Evolutionary conservation across 2,113 vertebrate genomes (phyloP).

Genomic region (Chaetura pelagica): DNA sequence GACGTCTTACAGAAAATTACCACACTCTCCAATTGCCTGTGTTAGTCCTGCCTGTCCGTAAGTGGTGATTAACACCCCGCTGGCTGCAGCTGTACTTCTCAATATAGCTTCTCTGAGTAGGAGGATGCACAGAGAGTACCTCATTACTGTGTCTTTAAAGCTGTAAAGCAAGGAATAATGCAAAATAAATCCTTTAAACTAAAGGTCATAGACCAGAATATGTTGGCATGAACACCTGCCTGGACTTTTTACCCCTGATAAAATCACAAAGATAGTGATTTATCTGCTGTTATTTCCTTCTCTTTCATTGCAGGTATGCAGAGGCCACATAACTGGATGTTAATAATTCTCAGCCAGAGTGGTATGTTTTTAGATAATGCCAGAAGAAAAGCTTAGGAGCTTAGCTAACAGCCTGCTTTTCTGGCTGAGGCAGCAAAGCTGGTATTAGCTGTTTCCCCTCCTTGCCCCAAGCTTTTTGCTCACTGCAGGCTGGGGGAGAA

Average conservation of each 20-base stretch:
- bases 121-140: constrained; percentile 74
- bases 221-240: not conserved
- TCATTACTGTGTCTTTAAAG: constrained; percentile 80
- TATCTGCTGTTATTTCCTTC: not conserved
- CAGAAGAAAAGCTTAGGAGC: constrained; percentile 32
- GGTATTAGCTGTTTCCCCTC: not conserved
- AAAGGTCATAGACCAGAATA: constrained; percentile 75
- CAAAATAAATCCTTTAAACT: constrained; percentile 79
- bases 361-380: not conserved
- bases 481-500: not conserved
- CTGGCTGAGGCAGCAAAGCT: constrained; percentile 3
- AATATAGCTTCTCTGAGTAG: constrained; percentile 72
- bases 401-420: constrained; percentile 16
- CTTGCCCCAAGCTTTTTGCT: not conserved
- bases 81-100: constrained; percentile 81
- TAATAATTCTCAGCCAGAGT: constrained; percentile 6
- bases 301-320: not conserved
- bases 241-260: not conserved
- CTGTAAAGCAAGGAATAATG: constrained; percentile 77
- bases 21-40: constrained; percentile 17
- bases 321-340: not conserved
- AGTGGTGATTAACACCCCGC: constrained; percentile 83
- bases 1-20: constrained; percentile 63
- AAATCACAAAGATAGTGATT: not conserved
- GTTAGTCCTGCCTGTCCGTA: constrained; percentile 66